A percentile compares a stretch with the other conserved stretches of the same genome.
Evolutionary conservation across 30 jellyfish, hydroid and myxozoan species (phyloP).

Genomic region (Turritopsis rubra): DNA sequence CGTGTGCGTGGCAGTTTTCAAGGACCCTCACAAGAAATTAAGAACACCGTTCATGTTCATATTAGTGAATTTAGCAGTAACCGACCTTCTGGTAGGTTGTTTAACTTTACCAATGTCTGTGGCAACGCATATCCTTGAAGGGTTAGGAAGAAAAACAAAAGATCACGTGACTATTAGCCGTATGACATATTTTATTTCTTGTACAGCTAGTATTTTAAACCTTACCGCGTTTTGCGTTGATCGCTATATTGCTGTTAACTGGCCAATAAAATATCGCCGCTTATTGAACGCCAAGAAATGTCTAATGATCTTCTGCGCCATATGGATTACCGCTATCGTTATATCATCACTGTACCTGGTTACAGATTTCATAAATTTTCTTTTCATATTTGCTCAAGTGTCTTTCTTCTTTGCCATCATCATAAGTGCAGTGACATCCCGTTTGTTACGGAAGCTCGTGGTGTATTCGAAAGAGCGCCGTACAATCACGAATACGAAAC

Average conservation of each 20-base stretch:
- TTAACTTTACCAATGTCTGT: slow-evolving; percentile 76
- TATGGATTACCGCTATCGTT: slow-evolving; percentile 63
- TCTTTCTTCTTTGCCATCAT: slow-evolving; percentile 55
- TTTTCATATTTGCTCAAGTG: slow-evolving; percentile 53
- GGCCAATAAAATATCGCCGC: slow-evolving; percentile 46
- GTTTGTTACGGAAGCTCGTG: slow-evolving; percentile 9
- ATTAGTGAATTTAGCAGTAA: slow-evolving; percentile 68
- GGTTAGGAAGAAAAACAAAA: slow-evolving; percentile 32
- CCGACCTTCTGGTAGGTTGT: slow-evolving; percentile 70
- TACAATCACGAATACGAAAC: slow-evolving; percentile 13
- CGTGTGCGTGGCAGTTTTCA: slow-evolving; percentile 46
- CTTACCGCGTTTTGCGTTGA: slow-evolving; percentile 80
- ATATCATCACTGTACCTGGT: slow-evolving; percentile 57
- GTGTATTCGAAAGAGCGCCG: slow-evolving; percentile 29
- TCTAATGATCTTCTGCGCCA: slow-evolving; percentile 30
- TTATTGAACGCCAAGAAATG: slow-evolving; percentile 30
- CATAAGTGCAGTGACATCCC: slow-evolving; percentile 45
- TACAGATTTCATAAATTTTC: slow-evolving; percentile 49
- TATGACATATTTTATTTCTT: slow-evolving; percentile 63
- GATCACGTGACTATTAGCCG: slow-evolving; percentile 38
- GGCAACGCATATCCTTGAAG: slow-evolving; percentile 64
- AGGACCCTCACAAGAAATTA: slow-evolving; percentile 74
- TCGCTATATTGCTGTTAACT: slow-evolving; percentile 52
- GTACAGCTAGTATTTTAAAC: slow-evolving; percentile 79
- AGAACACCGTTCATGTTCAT: slow-evolving; percentile 81